Conservation (phyloP, 1,140 invertebrate species). For the Araneus ventricosus region DNA sequence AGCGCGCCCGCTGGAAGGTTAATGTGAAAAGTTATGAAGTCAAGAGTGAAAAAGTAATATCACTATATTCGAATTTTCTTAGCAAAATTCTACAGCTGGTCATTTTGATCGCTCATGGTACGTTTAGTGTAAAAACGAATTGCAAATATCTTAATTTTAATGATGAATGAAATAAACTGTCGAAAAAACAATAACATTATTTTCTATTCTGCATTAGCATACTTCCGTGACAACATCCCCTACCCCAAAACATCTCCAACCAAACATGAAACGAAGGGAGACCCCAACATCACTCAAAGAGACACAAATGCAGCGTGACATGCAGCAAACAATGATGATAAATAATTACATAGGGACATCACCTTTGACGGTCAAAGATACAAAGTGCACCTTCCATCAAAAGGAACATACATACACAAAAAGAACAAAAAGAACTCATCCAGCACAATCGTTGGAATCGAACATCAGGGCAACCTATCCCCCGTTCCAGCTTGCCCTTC, state of each 20-base stretch:
- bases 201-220: neutral
- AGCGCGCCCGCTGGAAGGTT: too few relatives aligned
- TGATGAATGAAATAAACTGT: too few relatives aligned
- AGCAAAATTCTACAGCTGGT: too few relatives aligned
- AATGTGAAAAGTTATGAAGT: too few relatives aligned
- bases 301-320: neutral
- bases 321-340: neutral
- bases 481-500: neutral
- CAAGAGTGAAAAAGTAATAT: too few relatives aligned
- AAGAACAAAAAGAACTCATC: neutral
- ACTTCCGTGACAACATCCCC: neutral
- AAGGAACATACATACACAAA: neutral
- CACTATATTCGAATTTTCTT: too few relatives aligned
- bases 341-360: constrained; percentile 9
- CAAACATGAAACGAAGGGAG: neutral
- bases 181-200: too few relatives aligned
- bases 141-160: too few relatives aligned
- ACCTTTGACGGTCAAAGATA: constrained; percentile 29
- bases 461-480: neutral
- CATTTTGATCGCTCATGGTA: too few relatives aligned
- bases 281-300: neutral
- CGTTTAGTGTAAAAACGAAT: too few relatives aligned
- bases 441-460: neutral
- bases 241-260: neutral
- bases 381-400: neutral